These are phyloP conservation scores for Paracanthobrama guichenoti DNA, from an alignment of 2,113 vertebrate species.

Conservation along the genomic window DNA sequence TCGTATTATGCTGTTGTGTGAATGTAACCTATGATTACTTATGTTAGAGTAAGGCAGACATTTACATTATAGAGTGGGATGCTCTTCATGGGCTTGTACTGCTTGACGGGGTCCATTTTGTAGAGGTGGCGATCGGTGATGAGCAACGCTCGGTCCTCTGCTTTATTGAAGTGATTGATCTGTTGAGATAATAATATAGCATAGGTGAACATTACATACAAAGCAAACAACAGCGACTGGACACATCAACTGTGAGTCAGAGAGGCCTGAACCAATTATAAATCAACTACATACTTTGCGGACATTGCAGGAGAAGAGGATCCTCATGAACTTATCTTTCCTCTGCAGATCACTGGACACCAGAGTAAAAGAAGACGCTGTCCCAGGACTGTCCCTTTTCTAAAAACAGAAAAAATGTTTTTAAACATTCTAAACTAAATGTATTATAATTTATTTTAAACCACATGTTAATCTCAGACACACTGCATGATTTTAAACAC, in stretches of 20 bases:
- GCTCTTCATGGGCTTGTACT: slow-evolving; percentile 96
- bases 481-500: slow-evolving; percentile 39
- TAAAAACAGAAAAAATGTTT: slow-evolving; percentile 59
- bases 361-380: slow-evolving; percentile 80
- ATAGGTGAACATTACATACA: slow-evolving; percentile 18
- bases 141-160: slow-evolving; percentile 90
- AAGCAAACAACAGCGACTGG: background rate
- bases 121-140: slow-evolving; percentile 96
- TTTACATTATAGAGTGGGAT: slow-evolving; percentile 93
- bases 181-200: slow-evolving; percentile 66
- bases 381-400: slow-evolving; percentile 85
- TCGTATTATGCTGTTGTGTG: background rate
- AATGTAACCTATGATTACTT: background rate
- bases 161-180: slow-evolving; percentile 95
- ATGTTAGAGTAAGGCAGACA: background rate
- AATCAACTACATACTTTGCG: slow-evolving; percentile 84
- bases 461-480: background rate
- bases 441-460: background rate
- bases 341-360: slow-evolving; percentile 91
- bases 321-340: slow-evolving; percentile 96
- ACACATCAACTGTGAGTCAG: background rate
- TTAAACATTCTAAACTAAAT: background rate
- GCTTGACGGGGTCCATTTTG: slow-evolving; percentile 95
- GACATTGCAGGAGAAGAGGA: slow-evolving; percentile 94
- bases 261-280: background rate